These are phyloP conservation scores for Himalopsyche phryganea DNA, from an alignment of 1,140 invertebrate genomes.

Conservation along the genomic window DNA sequence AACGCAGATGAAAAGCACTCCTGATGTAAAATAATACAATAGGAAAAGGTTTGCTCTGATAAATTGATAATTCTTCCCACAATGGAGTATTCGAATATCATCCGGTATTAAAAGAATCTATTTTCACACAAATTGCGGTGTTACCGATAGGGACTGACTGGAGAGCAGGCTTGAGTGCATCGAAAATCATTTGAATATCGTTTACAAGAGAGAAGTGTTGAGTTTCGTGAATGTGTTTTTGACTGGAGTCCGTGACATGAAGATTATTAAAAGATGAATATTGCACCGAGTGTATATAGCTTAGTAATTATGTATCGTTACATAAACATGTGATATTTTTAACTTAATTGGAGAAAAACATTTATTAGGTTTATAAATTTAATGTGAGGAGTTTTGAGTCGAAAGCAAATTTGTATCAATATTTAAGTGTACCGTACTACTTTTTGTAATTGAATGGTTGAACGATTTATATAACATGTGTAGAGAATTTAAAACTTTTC, in stretches of 20 bases:
- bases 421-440: slow-evolving; percentile 3
- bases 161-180: no score
- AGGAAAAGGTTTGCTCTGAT: no score
- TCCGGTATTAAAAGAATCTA: no score
- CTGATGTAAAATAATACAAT: no score
- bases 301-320: slow-evolving; percentile 24
- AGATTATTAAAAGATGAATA: neutral
- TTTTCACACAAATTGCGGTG: no score
- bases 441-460: neutral
- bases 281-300: slow-evolving; percentile 18
- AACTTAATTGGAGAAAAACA: slow-evolving; percentile 32
- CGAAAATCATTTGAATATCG: neutral
- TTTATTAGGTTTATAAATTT: slow-evolving; percentile 22
- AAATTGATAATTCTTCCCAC: no score
- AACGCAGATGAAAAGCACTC: no score
- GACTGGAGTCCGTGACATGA: neutral
- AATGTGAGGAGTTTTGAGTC: slow-evolving; percentile 9
- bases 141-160: no score
- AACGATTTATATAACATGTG: neutral
- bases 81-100: no score
- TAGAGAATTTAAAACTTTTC: no score
- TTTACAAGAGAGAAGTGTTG: neutral
- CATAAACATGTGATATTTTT: slow-evolving; percentile 35
- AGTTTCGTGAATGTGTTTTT: neutral
- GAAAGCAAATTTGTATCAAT: slow-evolving; percentile 14